Evolutionary conservation across 2,888 invertebrate species (phyloP), one percentile per base, ranked within the genome.

Genomic region (Eumerus sabulonum): DNA sequence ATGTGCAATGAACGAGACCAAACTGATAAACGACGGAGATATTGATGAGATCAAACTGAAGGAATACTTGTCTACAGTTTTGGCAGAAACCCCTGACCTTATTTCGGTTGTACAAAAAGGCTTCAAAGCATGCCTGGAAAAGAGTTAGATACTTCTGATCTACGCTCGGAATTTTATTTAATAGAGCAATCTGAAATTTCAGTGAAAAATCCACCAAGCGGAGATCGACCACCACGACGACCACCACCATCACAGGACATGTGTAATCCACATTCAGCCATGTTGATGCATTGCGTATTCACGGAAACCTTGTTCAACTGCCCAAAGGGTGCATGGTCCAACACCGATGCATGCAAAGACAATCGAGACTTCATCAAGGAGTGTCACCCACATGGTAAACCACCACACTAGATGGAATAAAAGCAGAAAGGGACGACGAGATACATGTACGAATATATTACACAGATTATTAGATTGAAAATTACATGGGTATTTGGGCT

Each of bases 311-410:
- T 19, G 9, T 44, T 66, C 0, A 56, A 79, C 12, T 79, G 79
- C 14, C 79, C 79, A 40, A 11, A 47, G 0, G 64, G 56, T 11
- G 48, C 35, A 0, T 79, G 79, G 79, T 64, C 64, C 16, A 60
- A 79, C 14, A 68, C 74, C 27, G 74, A 64, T 0, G 45, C 13
- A 0, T 79, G 79, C 45, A 79, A 74, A 36, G 50, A 40, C 5
- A 17, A 36, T 0, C 19, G 64, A 1, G 79, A 79, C n/a, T 74
- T 56, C 13, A 19, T 70, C 16, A 60, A 54, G 59, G 40, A 38
- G 11, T 79, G 79, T 12, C 66, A 36, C 35, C 71, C 4, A 1
- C 48, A 54, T 17, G 13, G 42, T 5, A 48, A 9, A 16, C 40
- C 40, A 13, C 18, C 13, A n/a, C n/a, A n/a, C n/a, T n/a, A n/a